Percentiles rank a stretch among this genome's conserved stretches.
phyloP scores from a whole-genome alignment of 2,888 invertebrate genomes.

The Rhabditoides inermis region DNA sequence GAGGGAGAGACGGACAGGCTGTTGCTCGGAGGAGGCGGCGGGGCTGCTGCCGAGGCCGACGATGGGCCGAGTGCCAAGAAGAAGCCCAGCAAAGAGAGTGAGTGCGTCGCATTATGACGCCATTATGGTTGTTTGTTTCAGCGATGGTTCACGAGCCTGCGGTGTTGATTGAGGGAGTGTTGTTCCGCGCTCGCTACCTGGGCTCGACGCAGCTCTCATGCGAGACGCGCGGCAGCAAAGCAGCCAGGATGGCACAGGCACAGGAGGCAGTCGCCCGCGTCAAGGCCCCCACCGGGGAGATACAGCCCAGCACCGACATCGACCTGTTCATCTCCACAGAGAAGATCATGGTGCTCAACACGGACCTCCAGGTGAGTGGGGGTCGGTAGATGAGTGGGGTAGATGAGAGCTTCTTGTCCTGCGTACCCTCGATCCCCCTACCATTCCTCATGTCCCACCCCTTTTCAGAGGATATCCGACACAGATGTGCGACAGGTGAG shows the following conservation, averaged over 20 bases:
- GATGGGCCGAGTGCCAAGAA: conserved; percentile 61
- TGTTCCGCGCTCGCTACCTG: conserved; percentile 91
- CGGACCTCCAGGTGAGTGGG: conserved; percentile 78
- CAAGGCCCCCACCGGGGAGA: conserved; percentile 96
- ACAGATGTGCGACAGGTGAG: conserved; percentile 51
- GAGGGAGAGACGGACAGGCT: conserved; percentile 74
- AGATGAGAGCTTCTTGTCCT: too few relatives aligned
- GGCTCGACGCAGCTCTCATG: conserved; percentile 97
- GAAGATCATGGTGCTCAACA: conserved; percentile 99
- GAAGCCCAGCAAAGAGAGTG: conserved; percentile 82
- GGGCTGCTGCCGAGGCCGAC: conserved; percentile 7
- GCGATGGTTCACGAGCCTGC: conserved; percentile 69
- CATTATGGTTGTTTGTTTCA: conserved; percentile 37
- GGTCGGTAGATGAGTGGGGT: too few relatives aligned
- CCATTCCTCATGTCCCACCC: too few relatives aligned
- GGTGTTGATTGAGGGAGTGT: conserved; percentile 96
- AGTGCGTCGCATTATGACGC: conserved; percentile 52
- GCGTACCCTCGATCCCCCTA: too few relatives aligned
- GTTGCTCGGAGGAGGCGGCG: conserved; percentile 17
- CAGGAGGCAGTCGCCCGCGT: conserved; percentile 97
- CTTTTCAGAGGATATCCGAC: conserved; percentile 50
- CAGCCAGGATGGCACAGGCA: conserved; percentile 97
- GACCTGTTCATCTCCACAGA: conserved; percentile 98
- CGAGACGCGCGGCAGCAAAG: conserved; percentile 96
- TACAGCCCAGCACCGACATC: conserved; percentile 96